These are phyloP conservation scores for Eubasilissa splendida DNA, from an alignment of 2,888 invertebrate species.

Conservation along the genomic window DNA sequence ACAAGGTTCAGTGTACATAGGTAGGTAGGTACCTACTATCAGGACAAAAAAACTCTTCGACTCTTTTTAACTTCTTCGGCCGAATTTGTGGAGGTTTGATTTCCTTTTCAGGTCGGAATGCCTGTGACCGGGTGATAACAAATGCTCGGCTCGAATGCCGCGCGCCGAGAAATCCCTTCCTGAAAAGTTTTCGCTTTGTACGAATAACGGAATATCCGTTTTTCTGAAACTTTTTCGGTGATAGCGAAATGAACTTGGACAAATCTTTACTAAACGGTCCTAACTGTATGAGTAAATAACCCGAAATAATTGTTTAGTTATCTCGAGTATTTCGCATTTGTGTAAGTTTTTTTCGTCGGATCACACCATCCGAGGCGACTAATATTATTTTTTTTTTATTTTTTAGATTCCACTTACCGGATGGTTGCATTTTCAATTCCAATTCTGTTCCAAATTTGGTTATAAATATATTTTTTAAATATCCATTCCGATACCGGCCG, in stretches of 20 bases:
- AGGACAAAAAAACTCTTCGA: background rate
- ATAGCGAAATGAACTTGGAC: background rate
- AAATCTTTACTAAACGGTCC: conserved; percentile 5
- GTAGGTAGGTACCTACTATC: no score
- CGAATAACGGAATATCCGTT: background rate
- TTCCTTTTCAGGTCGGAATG: background rate
- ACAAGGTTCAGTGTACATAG: no score
- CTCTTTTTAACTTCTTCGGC: background rate
- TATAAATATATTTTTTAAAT: no score
- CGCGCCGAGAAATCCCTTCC: background rate
- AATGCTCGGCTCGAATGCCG: background rate
- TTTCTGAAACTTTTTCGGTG: background rate
- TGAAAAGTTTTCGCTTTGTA: background rate
- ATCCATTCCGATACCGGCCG: no score
- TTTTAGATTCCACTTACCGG: no score
- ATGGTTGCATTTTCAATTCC: no score
- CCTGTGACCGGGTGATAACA: conserved; percentile 41
- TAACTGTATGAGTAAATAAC: background rate
- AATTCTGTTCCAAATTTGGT: no score
- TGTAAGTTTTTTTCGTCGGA: no score
- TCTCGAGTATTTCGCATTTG: no score
- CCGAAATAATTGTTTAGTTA: no score
- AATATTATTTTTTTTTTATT: no score
- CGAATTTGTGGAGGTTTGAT: background rate
- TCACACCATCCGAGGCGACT: no score